Percentiles rank a stretch among this genome's conserved stretches.
phyloP scores from a whole-genome alignment of 2,797 vertebrate genomes.

The Oceanodroma leucorhoa region DNA sequence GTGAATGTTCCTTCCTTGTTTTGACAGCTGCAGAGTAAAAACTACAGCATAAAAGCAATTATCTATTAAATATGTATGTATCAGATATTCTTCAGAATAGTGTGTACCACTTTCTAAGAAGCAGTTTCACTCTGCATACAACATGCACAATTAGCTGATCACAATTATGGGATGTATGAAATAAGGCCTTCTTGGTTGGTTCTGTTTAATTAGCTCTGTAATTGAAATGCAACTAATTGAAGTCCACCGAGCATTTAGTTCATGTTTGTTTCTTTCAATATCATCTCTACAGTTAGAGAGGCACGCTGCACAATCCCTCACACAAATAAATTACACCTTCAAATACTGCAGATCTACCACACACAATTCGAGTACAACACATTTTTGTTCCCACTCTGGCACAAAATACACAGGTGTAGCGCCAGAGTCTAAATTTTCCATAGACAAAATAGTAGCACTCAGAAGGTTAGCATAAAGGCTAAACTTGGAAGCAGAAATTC shows the following conservation, averaged over 20 bases:
- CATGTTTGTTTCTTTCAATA: not conserved
- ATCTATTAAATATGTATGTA: not conserved
- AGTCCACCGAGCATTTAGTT: not conserved
- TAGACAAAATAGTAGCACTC: not conserved
- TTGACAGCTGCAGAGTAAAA: not conserved
- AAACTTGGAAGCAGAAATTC: conserved; percentile 3
- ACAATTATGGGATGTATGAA: not conserved
- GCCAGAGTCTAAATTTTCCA: not conserved
- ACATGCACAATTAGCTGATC: not conserved
- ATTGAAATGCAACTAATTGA: not conserved
- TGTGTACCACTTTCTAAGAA: not conserved
- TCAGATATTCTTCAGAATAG: not conserved
- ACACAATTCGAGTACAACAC: not conserved
- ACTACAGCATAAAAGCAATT: not conserved
- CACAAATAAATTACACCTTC: not conserved
- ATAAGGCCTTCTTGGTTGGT: not conserved
- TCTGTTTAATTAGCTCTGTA: conserved; percentile 1
- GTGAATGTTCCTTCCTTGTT: not conserved
- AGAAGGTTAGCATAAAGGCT: not conserved
- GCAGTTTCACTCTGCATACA: not conserved
- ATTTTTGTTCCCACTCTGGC: not conserved
- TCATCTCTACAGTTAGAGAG: not conserved
- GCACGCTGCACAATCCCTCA: not conserved
- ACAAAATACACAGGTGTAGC: not conserved
- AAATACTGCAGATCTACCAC: not conserved